Conservation (phyloP, 92 coral and sea anemone species). For the Diadumene lineata region DNA sequence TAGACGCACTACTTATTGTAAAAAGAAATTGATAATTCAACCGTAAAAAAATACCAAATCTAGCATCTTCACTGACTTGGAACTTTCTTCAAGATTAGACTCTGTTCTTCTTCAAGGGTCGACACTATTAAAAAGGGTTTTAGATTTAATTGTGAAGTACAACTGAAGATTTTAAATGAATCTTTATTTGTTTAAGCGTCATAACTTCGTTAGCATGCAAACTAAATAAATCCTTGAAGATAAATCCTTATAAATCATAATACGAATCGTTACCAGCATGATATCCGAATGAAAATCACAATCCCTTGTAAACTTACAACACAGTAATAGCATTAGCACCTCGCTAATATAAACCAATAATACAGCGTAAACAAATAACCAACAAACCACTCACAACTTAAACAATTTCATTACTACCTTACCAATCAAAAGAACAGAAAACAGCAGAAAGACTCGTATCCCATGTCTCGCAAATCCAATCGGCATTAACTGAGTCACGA, state of each 20-base stretch:
- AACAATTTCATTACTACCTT: background rate
- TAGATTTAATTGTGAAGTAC: no score
- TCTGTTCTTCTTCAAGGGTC: no score
- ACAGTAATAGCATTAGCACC: background rate
- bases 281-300: background rate
- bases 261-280: background rate
- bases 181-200: no score
- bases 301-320: background rate
- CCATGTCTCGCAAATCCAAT: conserved; percentile 5
- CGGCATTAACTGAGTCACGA: conserved; percentile 11
- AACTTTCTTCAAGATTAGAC: no score
- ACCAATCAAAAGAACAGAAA: conserved; percentile 12
- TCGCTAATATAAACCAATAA: background rate
- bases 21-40: no score
- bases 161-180: no score
- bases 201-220: no score
- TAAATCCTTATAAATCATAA: background rate
- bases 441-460: background rate
- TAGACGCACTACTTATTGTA: no score
- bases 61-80: no score
- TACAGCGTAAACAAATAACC: background rate
- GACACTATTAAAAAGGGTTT: no score
- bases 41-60: no score
- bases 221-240: background rate
- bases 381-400: background rate